phyloP scores from a whole-genome alignment of 2,797 vertebrate species.

The Coracias cyanogaster region DNA sequence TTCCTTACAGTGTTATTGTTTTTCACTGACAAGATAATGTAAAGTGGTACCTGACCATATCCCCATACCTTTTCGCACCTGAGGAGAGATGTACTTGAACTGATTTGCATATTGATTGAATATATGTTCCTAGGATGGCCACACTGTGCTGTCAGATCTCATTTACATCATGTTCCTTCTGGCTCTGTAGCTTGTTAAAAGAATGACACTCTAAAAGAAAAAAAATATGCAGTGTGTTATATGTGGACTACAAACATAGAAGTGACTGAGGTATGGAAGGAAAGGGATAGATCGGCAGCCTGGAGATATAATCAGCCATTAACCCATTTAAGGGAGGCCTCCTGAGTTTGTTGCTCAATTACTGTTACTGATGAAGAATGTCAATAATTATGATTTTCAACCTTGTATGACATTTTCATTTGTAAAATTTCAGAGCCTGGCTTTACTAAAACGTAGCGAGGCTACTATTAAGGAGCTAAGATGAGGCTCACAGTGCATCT shows the following conservation, averaged over 20 bases:
- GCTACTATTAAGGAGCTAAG: background rate
- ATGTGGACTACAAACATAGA: slow-evolving; percentile 28
- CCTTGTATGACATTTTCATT: background rate
- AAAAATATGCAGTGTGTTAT: background rate
- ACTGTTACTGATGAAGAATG: slow-evolving; percentile 40
- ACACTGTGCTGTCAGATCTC: background rate
- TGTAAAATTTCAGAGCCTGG: background rate
- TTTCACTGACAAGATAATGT: slow-evolving; percentile 39
- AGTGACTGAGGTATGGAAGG: slow-evolving; percentile 42
- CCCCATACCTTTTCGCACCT: slow-evolving; percentile 38
- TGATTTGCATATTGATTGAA: slow-evolving; percentile 68
- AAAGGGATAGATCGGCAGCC: slow-evolving; percentile 33
- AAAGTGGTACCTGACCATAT: slow-evolving; percentile 15
- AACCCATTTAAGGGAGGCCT: slow-evolving; percentile 44
- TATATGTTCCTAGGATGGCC: slow-evolving; percentile 24
- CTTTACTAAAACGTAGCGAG: slow-evolving; percentile 1
- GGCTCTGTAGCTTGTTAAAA: slow-evolving; percentile 52
- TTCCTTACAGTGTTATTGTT: slow-evolving; percentile 2
- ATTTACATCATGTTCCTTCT: slow-evolving; percentile 56
- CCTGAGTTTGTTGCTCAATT: slow-evolving; percentile 57
- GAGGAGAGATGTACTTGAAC: slow-evolving; percentile 33
- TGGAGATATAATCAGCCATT: slow-evolving; percentile 57
- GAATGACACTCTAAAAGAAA: slow-evolving; percentile 14
- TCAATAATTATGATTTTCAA: slow-evolving; percentile 57
- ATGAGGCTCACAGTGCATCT: background rate